Evolutionary conservation across 2,113 vertebrate genomes (phyloP), one percentile per base, ranked within the genome.

Genomic region (Forbesichthys agassizii): DNA sequence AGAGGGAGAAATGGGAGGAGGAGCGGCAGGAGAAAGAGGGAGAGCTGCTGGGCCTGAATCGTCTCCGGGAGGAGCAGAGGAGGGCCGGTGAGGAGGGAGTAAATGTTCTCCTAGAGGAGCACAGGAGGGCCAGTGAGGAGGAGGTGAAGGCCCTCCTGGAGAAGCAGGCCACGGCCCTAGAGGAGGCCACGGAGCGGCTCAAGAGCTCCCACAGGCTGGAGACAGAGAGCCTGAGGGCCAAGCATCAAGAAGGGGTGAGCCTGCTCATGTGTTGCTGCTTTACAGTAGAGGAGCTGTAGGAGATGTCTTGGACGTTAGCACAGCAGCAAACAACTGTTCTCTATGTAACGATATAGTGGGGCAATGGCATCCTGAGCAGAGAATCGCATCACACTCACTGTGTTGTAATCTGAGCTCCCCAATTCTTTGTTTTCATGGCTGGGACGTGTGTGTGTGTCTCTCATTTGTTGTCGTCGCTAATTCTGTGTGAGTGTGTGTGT

Each of bases 21-120:
- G 92, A 94, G 86, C 86, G 75, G 11, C 77, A 74, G 66, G 84
- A 93, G 64, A 86, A 90, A 71, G 88, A 92, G 55, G 80, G 83
- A 64, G 90, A 93, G 77, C 74, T 93, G 0, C 0, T 13, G 13
- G 51, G 16, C n/a, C 63, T 91, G 59, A 88, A 78, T 54, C 82
- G 74, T 20, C 56, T 78, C 36, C 33, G 84, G 55, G 77, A 81
- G 11, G 83, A 92, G 3, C 76, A 90, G 48, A 85, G 84, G 61
- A 73, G 60, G 70, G 79, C 80, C 65, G 84, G 74, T 11, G 77
- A 76, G 58, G 78, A 89, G 7, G 85, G 87, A 63, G 57, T 3
- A 3, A 27, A 27, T 27, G 27, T 27, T 69, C 48, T 57, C 18
- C 68, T 92, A 68, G 87, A 88, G 64, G 84, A 87, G 57, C 89